Conservation (phyloP, 2,113 vertebrate species). For the Coptodon bakossiorum region DNA sequence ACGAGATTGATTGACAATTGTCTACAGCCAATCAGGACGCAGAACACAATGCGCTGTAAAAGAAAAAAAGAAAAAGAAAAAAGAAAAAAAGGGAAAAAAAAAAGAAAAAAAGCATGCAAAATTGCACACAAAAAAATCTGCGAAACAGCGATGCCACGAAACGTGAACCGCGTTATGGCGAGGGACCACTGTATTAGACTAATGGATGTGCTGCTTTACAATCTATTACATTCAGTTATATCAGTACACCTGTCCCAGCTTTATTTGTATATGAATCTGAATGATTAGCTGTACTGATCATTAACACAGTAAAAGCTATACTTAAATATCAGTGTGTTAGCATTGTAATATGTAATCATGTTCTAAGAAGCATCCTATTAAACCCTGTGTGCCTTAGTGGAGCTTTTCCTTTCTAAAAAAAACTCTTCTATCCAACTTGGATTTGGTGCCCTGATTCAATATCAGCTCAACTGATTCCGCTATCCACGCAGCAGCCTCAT, state of each 20-base stretch:
- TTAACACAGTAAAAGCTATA: not conserved
- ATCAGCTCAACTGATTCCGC: not conserved
- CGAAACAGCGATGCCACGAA: not conserved
- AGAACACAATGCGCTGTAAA: not conserved
- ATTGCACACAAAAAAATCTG: not conserved
- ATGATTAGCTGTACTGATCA: not conserved
- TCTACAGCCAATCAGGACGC: not conserved
- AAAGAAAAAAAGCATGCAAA: not conserved
- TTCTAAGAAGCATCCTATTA: not conserved
- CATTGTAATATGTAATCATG: not conserved
- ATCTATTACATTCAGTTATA: not conserved
- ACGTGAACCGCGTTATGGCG: accelerated
- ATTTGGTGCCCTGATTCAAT: not conserved
- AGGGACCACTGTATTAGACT: not conserved
- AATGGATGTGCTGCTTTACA: not conserved
- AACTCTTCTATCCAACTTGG: not conserved
- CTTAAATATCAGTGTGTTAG: not conserved
- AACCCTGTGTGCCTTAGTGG: not conserved
- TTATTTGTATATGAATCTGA: not conserved
- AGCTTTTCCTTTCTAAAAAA: not conserved
- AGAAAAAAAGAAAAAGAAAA: not conserved
- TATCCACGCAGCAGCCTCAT: not conserved
- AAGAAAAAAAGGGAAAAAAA: no score
- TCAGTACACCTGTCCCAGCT: not conserved
- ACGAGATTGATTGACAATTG: not conserved